Evolutionary conservation across 2,113 vertebrate species (phyloP), one percentile per base, ranked within the genome.

Genomic region (Amblyopsis rosae): DNA sequence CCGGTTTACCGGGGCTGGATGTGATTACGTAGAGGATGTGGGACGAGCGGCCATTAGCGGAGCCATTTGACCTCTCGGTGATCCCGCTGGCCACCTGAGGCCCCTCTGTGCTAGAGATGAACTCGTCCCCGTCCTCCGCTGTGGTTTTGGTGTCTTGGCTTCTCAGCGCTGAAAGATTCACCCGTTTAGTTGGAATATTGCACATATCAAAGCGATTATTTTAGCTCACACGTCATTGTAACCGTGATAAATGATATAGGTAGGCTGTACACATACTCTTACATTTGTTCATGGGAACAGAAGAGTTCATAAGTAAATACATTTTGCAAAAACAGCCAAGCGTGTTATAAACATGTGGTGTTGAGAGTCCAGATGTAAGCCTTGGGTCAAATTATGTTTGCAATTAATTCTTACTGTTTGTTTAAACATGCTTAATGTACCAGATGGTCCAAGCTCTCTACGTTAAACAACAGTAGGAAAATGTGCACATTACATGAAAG

Each of bases 1-100:
- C 91, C 4, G 93, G 93, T 72, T 95, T 94, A 73, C 94, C 95
- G 15, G 97, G 97, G 87, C 96, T 97, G 85, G 96, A 95, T 68
- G 97, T 99, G 92, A 97, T 96, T 78, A 97, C 95, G 15, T 96
- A 97, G 70, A 96, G 93, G 54, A 97, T 94, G 87, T 95, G 95
- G 66, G 96, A 95, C 49, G 96, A 95, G 0, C 90, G 76, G 80
- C 94, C 90, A 0, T 90, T 94, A 19, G 93, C 70, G 26, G 93
- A 96, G 82, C 93, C 90, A 83, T 96, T 97, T 79, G 93, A 81
- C 59, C 93, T 92, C 67, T 96, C 93, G 0, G 95, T 97, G 83
- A 83, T 91, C 70, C 90, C 88, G 78, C 88, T 90, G 70, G 93
- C 92, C 0, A 90, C 73, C 49, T 63, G 80, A 70, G 90, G 6